Conservation (phyloP, 2,797 vertebrate species). For the Hypotaenidia okinawae region DNA sequence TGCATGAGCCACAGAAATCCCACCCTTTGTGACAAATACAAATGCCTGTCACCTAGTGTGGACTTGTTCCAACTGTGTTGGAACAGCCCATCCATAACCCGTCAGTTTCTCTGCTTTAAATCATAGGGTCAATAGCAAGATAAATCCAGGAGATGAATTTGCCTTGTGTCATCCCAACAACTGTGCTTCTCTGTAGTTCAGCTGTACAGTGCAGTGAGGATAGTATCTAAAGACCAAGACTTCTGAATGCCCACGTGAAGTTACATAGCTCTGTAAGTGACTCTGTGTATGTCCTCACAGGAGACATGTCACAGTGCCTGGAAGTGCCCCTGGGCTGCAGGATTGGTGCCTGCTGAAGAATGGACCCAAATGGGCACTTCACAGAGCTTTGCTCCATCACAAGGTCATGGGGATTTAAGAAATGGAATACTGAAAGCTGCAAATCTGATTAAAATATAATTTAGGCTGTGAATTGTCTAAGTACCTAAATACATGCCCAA, state of each 20-base stretch:
- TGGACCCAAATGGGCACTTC: background rate
- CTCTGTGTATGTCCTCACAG: accelerated
- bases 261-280: background rate
- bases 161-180: background rate
- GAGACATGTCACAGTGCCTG: background rate
- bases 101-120: background rate
- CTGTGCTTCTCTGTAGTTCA: constrained; percentile 20
- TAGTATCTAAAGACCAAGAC: background rate
- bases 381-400: background rate
- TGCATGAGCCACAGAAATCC: background rate
- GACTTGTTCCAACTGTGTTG: background rate
- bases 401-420: background rate
- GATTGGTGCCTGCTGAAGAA: background rate
- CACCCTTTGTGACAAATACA: background rate
- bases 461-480: background rate
- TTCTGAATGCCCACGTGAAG: background rate
- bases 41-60: background rate
- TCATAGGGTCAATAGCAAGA: background rate
- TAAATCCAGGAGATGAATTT: constrained; percentile 37
- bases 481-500: accelerated
- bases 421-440: background rate
- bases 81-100: background rate
- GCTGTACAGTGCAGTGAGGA: background rate
- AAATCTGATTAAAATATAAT: constrained; percentile 13
- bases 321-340: background rate